Conservation (phyloP, 2,888 invertebrate species). For the Mesoligia furuncula region DNA sequence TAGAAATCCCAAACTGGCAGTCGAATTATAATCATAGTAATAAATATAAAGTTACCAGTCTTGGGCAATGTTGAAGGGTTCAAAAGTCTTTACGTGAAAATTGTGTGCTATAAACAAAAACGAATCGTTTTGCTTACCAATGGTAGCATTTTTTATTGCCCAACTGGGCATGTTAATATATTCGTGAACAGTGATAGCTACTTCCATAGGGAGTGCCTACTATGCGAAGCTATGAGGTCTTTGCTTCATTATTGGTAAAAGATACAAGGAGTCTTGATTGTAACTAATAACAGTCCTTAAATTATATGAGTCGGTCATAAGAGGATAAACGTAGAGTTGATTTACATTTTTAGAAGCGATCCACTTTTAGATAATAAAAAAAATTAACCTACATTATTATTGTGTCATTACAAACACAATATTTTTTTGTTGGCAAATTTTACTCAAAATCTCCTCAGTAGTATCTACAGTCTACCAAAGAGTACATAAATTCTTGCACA, state of each 20-base stretch:
- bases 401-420: not conserved
- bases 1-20: constrained; percentile 8
- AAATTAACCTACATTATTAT: not conserved
- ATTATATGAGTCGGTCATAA: not conserved
- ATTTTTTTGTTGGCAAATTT: not conserved
- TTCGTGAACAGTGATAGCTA: no score
- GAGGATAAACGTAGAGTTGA: not conserved
- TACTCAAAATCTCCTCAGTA: not conserved
- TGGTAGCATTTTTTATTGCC: not conserved
- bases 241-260: no score
- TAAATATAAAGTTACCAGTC: not conserved
- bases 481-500: not conserved
- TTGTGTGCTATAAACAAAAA: not conserved
- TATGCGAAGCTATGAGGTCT: no score
- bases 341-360: not conserved
- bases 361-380: not conserved
- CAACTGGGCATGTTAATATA: no score
- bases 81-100: not conserved
- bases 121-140: not conserved
- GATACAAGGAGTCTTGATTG: no score
- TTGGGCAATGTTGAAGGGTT: not conserved
- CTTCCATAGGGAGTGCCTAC: no score
- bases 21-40: constrained; percentile 2
- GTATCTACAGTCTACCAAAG: not conserved
- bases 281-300: not conserved